Evolutionary conservation across 2,113 vertebrate genomes (phyloP), one percentile per base, ranked within the genome.

Genomic region (Percina caprodes): DNA sequence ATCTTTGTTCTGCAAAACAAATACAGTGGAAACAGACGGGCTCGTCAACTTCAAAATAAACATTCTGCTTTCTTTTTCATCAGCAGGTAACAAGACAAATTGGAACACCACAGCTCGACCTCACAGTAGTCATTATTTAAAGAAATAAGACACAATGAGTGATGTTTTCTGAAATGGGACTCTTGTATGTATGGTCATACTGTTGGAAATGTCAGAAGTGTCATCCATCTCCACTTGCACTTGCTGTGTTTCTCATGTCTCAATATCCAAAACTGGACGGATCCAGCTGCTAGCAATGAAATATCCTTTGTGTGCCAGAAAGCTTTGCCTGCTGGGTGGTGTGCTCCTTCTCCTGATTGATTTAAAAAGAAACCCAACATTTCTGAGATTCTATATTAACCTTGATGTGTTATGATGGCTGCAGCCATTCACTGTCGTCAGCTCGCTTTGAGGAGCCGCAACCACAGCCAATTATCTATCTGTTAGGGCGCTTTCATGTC

Each of bases 361-460:
- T 75, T 82, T 70, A 74, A 39, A 79, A 75, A 62, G 26, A 52
- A 60, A 9, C 30, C 21, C 66, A 54, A 39, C 11, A 58, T 84
- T 86, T 86, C 65, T 69, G 21, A 86, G 61, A 77, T 73, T 76
- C 78, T 83, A 80, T 70, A 75, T 84, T 84, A 80, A 84, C 82
- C 77, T 54, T 87, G 86, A 87, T 85, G 68, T 75, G 86, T 88
- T 88, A 65, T 81, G 87, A 91, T 49, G 48, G 69, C 33, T 72
- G 61, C 79, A 83, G 77, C 74, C 68, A 68, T 74, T 87, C 73
- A 54, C 73, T 79, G 84, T 88, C 80, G 74, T 63, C 65, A 1
- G 46, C 45, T 84, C 3, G 6, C 72, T 83, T 80, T 69, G 71
- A 85, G 63, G 69, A 77, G 72, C 82, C 19, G 63, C 80, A 85